Base-by-base conservation (phyloP, 2,888 invertebrate species). In the Lamproptera curius region DNA sequence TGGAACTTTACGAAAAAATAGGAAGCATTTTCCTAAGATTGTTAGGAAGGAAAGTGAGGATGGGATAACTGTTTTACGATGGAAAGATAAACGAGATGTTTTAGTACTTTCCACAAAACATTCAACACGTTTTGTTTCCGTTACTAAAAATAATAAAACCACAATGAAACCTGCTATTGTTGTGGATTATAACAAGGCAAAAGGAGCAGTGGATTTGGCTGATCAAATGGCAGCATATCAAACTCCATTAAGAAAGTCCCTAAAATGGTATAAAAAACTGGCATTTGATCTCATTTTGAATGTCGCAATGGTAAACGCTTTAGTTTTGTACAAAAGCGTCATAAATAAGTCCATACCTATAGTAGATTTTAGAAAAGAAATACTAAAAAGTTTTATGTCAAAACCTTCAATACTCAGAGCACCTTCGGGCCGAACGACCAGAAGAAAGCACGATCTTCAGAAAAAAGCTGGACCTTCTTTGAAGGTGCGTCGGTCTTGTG, bases 111-210 rank as follows among this genome's bases (percentile, higher is more conserved):
- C 52, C 17, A 56, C 54, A 31, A 55, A 55, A 47, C 55, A 54
- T 43, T 55, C 50, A 42, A 49, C 33, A 31, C 36, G 36, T n/a
- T n/a, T n/a, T n/a, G n/a, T n/a, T n/a, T n/a, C n/a, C n/a, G n/a
- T n/a, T n/a, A n/a, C n/a, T n/a, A 49, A 49, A 43, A 10, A 43
- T 44, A 39, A 28, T 28, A 28, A 28, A 28, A 28, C 28, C 2
- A 28, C 28, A 5, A 28, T 28, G 34, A 47, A 48, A 45, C 52
- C 61, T 13, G 51, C 23, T 28, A 55, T 39, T 43, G 55, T 62
- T 17, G 9, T 61, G 10, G 58, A 63, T 33, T 63, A 61, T 44
- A 62, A 61, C 38, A 58, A 48, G 44, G 53, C 14, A 34, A 35
- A 35, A 35, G 61, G 63, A 40, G 23, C 41, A 35, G 51, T 51